Base-by-base conservation (phyloP, 1,140 invertebrate species). In the Eriosoma lanigerum region DNA sequence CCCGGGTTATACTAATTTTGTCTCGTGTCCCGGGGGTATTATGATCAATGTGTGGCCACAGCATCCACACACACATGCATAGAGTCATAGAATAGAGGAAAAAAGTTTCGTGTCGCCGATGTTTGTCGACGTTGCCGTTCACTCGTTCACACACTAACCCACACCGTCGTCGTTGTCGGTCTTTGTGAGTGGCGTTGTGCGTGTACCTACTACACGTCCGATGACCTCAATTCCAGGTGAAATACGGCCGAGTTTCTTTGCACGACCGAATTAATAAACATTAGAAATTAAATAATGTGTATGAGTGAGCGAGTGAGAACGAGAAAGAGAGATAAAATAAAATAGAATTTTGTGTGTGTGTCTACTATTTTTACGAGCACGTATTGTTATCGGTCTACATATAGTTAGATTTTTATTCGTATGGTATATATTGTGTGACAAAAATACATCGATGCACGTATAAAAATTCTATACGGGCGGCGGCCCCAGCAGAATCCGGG, bases 201-300 rank as follows among this genome's bases (percentile, higher is more conserved):
- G 75, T 46, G 29, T 60, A 78, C 62, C 12, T 44, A 12, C 9
- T 8, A 44, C 75, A 32, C 52, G 17, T 46, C 75, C 75, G 72
- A 58, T 78, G 75, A 78, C 75, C 75, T 78, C 75, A 48, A 78
- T 78, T 78, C 38, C 75, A 78, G 75, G 75, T 78, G 75, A 60
- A 78, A 60, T 78, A 58, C 75, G 56, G 38, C 56, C 75, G 54
- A 78, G 75, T 78, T 78, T 78, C 75, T 58, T 78, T 48, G 72
- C 54, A 76, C 68, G 68, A 72, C 68, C 68, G 48, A 72, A 72
- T 72, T 72, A 72, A 29, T 29, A 72, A 52, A 72, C 68, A 52
- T 72, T 52, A 19, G 24, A 15, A 62, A 62, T 19, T 26, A 19
- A 32, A 62, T 10, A 32, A 26, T 3, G 8, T 32, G 26, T 26